A percentile compares a stretch with the other conserved stretches of the same genome.
Conservation (phyloP, 2,113 vertebrate species). For the Sardina pilchardus region DNA sequence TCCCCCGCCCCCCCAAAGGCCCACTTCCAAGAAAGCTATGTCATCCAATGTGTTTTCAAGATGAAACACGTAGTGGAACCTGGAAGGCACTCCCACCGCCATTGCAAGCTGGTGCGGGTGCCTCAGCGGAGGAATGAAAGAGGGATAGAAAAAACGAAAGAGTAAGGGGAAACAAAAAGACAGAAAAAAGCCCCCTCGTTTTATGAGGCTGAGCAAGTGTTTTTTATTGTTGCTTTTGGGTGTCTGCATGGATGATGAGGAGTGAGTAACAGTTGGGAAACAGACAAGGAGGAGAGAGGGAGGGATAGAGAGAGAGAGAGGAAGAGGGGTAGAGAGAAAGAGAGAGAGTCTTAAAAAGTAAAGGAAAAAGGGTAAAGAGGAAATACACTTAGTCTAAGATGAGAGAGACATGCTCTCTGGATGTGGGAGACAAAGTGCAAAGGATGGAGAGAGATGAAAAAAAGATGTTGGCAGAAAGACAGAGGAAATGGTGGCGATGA, state of each 20-base stretch:
- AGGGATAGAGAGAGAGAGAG: neutral
- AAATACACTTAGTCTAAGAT: neutral
- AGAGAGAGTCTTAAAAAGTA: neutral
- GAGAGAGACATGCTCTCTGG: neutral
- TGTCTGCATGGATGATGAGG: neutral
- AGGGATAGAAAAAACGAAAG: neutral
- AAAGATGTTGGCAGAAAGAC: neutral
- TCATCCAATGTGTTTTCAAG: conserved; percentile 54
- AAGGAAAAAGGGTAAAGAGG: neutral
- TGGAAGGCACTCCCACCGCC: conserved; percentile 22
- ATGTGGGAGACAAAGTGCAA: neutral
- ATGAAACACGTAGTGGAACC: conserved; percentile 48
- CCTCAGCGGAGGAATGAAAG: conserved; percentile 23
- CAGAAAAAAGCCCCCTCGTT: neutral
- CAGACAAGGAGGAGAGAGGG: neutral
- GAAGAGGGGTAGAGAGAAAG: neutral
- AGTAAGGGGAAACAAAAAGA: neutral
- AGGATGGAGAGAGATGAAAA: neutral
- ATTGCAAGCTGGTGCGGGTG: conserved; percentile 22
- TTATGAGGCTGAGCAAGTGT: neutral
- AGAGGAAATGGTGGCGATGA: neutral
- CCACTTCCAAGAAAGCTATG: conserved; percentile 39
- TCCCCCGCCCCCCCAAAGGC: neutral
- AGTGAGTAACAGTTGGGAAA: neutral
- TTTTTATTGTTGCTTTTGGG: neutral